Evolutionary conservation across 23 tunicate species (phyloP), one percentile per base, ranked within the genome.

Genomic region (Botrylloides violaceus): DNA sequence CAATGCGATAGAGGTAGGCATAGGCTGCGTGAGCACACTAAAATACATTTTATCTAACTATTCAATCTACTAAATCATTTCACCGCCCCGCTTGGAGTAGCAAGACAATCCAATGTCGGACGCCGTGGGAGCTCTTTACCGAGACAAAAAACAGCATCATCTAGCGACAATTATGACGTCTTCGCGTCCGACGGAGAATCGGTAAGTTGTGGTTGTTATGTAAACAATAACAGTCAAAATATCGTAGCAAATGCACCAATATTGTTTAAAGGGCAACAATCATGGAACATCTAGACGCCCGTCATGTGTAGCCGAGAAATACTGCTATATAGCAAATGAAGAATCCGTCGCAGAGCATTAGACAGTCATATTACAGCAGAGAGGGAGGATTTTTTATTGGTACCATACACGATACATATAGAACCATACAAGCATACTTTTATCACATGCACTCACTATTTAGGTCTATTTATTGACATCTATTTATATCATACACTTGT

Each of bases 141-240:
- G 15, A 43, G 53, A 43, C 53, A 63, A 7, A 63, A 31, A 63
- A 63, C 32, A 7, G 9, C 36, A 63, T 63, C 70, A 63, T 63
- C 70, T 3, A 27, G 70, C 35, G 70, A 63, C 70, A 63, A 33
- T 3, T 21, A 63, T 7, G 70, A 63, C 3, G 70, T 63, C 4
- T 63, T 63, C 35, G 9, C 70, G 33, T 63, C 70, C 9, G 70
- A 63, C 9, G 70, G 35, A 7, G 70, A 63, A 63, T 63, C 70
- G 7, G 70, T 63, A 63, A 63, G 35, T 12, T 59, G 9, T 43
- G 15, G 9, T 43, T 43, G 12, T 15, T 43, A 43, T 15, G 15
- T 43, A n/a, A n/a, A n/a, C n/a, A n/a, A n/a, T n/a, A n/a, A n/a
- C n/a, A n/a, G n/a, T n/a, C n/a, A n/a, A n/a, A n/a, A n/a, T n/a